Conservation (phyloP, 1,140 invertebrate genomes). For the Drosophila burlai region DNA sequence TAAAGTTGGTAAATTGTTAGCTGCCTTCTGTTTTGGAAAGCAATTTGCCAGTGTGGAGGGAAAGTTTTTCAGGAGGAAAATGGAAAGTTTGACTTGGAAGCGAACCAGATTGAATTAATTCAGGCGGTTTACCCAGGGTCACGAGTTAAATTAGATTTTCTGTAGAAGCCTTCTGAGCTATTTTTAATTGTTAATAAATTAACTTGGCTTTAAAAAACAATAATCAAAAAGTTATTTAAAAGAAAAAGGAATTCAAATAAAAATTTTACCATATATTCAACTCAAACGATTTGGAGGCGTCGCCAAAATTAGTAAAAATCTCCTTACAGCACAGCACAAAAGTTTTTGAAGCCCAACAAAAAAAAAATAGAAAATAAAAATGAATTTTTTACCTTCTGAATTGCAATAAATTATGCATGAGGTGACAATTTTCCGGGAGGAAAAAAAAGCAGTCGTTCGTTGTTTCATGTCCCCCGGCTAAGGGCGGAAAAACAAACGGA, state of each 20-base stretch:
- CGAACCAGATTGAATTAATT: slow-evolving; percentile 32
- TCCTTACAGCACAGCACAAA: slow-evolving; percentile 9
- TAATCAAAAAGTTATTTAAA: not conserved
- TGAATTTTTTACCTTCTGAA: slow-evolving; percentile 72
- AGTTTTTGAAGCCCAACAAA: slow-evolving; percentile 34
- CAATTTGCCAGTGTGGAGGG: slow-evolving; percentile 20
- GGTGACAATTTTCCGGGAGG: slow-evolving; percentile 70
- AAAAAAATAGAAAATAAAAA: slow-evolving; percentile 43
- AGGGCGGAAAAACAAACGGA: slow-evolving; percentile 42
- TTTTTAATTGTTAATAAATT: slow-evolving; percentile 27
- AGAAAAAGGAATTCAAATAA: not conserved
- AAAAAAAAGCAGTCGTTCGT: slow-evolving; percentile 22
- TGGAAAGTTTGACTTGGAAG: slow-evolving; percentile 33
- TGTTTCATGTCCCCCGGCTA: slow-evolving; percentile 31
- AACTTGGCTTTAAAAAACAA: not conserved
- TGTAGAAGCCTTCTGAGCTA: not conserved
- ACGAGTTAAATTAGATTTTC: slow-evolving; percentile 20
- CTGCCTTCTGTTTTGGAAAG: slow-evolving; percentile 34
- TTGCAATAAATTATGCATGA: slow-evolving; percentile 84
- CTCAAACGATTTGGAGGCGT: slow-evolving; percentile 6
- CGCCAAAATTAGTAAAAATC: slow-evolving; percentile 18
- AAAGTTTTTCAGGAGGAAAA: slow-evolving; percentile 26
- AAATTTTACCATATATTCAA: not conserved
- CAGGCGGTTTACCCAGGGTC: slow-evolving; percentile 17
- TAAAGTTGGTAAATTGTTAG: slow-evolving; percentile 33